Evolutionary conservation across 2,888 invertebrate genomes (phyloP).

Genomic region (Heliconius sara): DNA sequence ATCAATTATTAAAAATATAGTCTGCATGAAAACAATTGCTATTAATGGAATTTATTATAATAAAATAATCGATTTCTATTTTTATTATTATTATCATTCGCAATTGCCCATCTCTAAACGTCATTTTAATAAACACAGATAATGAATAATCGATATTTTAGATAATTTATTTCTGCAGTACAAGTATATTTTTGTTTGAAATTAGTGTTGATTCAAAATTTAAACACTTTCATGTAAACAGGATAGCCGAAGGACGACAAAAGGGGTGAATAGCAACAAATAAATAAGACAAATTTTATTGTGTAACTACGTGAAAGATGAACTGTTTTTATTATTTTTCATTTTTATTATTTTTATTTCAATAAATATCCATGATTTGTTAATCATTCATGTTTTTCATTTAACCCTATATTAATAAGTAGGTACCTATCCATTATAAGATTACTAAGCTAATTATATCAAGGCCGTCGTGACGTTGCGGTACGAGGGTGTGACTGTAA

Average conservation of each 20-base stretch:
- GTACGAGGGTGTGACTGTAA: neutral
- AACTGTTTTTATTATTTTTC: constrained; percentile 85
- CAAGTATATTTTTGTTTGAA: constrained; percentile 2
- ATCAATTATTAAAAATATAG: constrained; percentile 3
- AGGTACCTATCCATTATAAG: neutral
- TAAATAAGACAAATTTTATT: constrained; percentile 82
- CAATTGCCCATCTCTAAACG: constrained; percentile 20
- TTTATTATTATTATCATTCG: constrained; percentile 11
- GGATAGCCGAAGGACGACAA: constrained; percentile 54
- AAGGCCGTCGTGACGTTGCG: neutral
- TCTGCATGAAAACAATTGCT: constrained; percentile 23
- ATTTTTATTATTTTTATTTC: constrained; percentile 84
- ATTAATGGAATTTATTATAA: constrained; percentile 18
- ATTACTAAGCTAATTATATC: no score
- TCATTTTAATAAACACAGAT: neutral
- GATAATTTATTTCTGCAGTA: neutral
- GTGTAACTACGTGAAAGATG: constrained; percentile 81
- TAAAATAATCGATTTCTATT: constrained; percentile 7
- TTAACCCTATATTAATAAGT: constrained; percentile 48
- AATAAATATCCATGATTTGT: constrained; percentile 85
- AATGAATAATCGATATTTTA: neutral
- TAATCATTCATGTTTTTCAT: constrained; percentile 74
- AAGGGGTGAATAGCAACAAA: constrained; percentile 73
- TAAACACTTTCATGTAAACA: constrained; percentile 29
- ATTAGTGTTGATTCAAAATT: constrained; percentile 14